Percentiles rank a stretch among this genome's conserved stretches.
Conservation (phyloP, 2,888 invertebrate species). For the Abrostola triplasia region DNA sequence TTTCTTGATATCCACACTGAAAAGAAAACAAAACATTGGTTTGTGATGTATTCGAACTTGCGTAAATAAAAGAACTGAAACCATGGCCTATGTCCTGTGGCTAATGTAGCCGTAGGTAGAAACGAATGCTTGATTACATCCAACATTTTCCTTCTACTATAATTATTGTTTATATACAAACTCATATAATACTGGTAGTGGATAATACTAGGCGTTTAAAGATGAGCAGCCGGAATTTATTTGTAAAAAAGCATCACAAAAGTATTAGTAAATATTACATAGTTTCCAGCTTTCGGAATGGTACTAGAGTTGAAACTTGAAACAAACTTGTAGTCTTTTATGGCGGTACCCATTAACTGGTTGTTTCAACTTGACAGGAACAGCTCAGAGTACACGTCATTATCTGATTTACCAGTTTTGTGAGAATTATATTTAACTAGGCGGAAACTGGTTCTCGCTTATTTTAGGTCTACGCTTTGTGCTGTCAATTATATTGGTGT, state of each 20-base stretch:
- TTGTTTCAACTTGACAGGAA: conserved; percentile 40
- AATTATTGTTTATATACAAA: no score
- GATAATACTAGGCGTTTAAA: no score
- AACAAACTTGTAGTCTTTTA: conserved; percentile 37
- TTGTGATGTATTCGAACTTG: no score
- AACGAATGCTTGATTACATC: not conserved
- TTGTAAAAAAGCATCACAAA: conserved; percentile 12
- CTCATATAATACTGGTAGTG: no score
- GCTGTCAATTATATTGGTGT: conserved; percentile 24
- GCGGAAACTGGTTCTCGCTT: conserved; percentile 24
- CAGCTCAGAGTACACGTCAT: conserved; percentile 43
- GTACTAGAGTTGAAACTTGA: conserved; percentile 39
- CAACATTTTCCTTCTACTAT: conserved; percentile 1
- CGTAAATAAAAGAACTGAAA: no score
- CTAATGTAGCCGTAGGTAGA: not conserved
- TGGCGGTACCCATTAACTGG: conserved; percentile 43
- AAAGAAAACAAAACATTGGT: no score
- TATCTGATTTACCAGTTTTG: conserved; percentile 48
- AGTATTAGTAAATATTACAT: conserved; percentile 25
- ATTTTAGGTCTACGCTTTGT: conserved; percentile 34
- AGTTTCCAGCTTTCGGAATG: conserved; percentile 27
- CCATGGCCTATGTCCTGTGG: no score
- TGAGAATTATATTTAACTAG: conserved; percentile 44
- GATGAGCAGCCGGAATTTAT: not conserved
- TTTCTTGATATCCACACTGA: conserved; percentile 64